Base-by-base conservation (phyloP, 2,113 vertebrate genomes). In the Tychaedon coryphoeus region DNA sequence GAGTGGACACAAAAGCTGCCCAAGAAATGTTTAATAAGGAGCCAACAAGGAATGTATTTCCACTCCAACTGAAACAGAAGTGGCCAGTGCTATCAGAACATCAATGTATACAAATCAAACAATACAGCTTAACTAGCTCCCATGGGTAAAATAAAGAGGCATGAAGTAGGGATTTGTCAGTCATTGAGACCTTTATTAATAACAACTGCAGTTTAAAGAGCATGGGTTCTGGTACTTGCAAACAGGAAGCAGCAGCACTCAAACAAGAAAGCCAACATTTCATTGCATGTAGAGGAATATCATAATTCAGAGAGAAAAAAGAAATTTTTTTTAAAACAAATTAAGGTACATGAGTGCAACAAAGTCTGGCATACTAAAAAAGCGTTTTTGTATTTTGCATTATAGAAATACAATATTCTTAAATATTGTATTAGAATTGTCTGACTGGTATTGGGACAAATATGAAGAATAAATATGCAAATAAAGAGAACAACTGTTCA, bases 91-190 rank as follows among this genome's bases (percentile, higher is more conserved):
- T 95, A 95, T 94, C 90, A 87, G 81, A 95, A 62, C 79, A 89
- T 95, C 83, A 79, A 73, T 76, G 88, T 94, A 93, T 87, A 90
- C 93, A 94, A 97, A 92, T 81, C 88, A 96, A 96, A 91, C 86
- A 93, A 79, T 56, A 56, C 84, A 92, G 92, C 92, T 94, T 45
- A 96, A 90, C 82, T 80, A 14, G 85, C 76, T 95, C 92, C 92
- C 93, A 48, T 51, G 90, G 83, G 95, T 60, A 66, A 94, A 93
- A 96, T 94, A 92, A 93, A 96, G 88, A 95, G 92, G 76, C 73
- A 95, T 85, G 75, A 94, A 96, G 90, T 86, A 93, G 92, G 95
- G 91, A 89, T 93, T 95, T 95, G 89, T 80, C 96, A 96, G 92
- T 92, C 95, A 86, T 84, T 88, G 90, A 96, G 93, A 90, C 64